Evolutionary conservation across 92 coral and sea anemone species (phyloP).

Genomic region (Nematostella vectensis): DNA sequence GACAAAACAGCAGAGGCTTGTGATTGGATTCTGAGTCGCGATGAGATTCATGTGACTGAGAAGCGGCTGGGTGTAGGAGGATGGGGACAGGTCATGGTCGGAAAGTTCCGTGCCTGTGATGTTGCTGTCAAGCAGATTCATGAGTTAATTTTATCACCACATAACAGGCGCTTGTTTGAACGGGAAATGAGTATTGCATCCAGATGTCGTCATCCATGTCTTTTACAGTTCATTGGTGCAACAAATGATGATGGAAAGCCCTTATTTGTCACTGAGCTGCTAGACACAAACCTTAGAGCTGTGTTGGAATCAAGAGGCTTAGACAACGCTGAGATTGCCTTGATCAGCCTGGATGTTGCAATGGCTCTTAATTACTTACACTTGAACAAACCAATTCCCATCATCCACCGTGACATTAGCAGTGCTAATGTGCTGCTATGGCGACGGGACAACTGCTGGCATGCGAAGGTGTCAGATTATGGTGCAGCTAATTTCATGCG

Average conservation of each 20-base stretch:
- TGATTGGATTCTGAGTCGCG: slow-evolving; percentile 84
- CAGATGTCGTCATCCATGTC: slow-evolving; percentile 83
- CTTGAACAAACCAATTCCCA: slow-evolving; percentile 75
- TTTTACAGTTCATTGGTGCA: slow-evolving; percentile 91
- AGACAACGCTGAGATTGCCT: slow-evolving; percentile 42
- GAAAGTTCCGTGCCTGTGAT: slow-evolving; percentile 75
- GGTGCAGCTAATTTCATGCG: slow-evolving; percentile 97
- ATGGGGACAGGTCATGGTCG: slow-evolving; percentile 84
- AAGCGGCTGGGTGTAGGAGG: slow-evolving; percentile 71
- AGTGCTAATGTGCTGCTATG: slow-evolving; percentile 95
- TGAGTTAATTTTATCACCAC: slow-evolving; percentile 81
- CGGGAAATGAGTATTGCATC: slow-evolving; percentile 93
- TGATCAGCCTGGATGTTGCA: slow-evolving; percentile 63
- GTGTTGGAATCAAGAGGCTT: slow-evolving; percentile 62
- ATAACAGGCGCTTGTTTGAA: slow-evolving; percentile 80
- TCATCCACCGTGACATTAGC: slow-evolving; percentile 91
- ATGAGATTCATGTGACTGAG: slow-evolving; percentile 55
- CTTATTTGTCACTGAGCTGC: slow-evolving; percentile 78
- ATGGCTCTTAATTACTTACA: slow-evolving; percentile 86
- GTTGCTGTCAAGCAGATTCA: slow-evolving; percentile 94
- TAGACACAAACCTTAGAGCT: slow-evolving; percentile 65
- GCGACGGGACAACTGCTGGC: slow-evolving; percentile 78
- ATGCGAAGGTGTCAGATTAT: slow-evolving; percentile 89
- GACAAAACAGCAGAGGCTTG: slow-evolving; percentile 15
- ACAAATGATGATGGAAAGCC: slow-evolving; percentile 79